Conservation (phyloP, 2,888 invertebrate species). For the Hypercompe scribonia region DNA sequence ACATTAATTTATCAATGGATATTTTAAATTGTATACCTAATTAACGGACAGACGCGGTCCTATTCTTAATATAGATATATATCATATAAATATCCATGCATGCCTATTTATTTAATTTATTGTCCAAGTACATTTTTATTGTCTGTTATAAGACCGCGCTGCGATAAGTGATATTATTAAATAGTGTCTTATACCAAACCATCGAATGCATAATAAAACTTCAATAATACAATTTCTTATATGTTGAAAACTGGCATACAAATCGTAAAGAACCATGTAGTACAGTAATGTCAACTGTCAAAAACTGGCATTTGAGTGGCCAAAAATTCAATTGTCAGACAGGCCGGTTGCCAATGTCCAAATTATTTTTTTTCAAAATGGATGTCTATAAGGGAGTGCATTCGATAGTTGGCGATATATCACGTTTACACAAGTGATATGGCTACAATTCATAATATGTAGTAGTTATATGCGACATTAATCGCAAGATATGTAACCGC, state of each 20-base stretch:
- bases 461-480: constrained; percentile 47
- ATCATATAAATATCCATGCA: constrained; percentile 16
- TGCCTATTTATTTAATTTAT: constrained; percentile 32
- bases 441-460: constrained; percentile 42
- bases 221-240: not conserved
- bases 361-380: constrained; percentile 3
- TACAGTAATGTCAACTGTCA: not conserved
- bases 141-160: constrained; percentile 48
- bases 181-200: constrained; percentile 43
- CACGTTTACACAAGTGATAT: constrained; percentile 38
- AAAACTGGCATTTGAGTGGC: not conserved
- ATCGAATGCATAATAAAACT: constrained; percentile 42
- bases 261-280: not conserved
- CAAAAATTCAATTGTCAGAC: not conserved
- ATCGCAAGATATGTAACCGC: constrained; percentile 73
- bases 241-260: not conserved
- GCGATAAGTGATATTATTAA: constrained; percentile 37
- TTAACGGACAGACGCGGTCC: constrained; percentile 60
- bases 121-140: constrained; percentile 46
- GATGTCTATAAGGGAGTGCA: constrained; percentile 31
- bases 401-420: constrained; percentile 36
- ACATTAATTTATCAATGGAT: constrained; percentile 72
- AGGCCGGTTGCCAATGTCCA: not conserved
- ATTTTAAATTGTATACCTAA: constrained; percentile 70
- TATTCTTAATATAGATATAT: constrained; percentile 27